These are phyloP conservation scores for Turdus rufiventris DNA, from an alignment of 2,113 vertebrate genomes.

Conservation along the genomic window DNA sequence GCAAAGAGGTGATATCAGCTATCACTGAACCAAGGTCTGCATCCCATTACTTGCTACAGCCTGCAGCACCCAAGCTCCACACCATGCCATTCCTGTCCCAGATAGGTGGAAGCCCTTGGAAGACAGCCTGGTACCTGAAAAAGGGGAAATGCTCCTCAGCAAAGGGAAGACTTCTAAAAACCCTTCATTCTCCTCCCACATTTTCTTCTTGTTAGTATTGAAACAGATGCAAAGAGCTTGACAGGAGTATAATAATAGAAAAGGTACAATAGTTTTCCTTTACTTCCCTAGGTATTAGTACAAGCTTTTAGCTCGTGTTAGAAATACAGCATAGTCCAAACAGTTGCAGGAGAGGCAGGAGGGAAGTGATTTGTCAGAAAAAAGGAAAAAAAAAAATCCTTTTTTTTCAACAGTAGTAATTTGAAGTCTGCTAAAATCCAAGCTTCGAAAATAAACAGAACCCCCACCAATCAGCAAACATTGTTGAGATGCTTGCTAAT, in stretches of 20 bases:
- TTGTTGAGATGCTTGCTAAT: neutral
- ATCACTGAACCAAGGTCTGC: neutral
- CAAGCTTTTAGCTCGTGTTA: neutral
- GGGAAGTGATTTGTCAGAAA: neutral
- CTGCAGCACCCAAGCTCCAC: neutral
- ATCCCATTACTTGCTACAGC: neutral
- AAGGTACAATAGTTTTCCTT: neutral
- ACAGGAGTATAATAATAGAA: neutral
- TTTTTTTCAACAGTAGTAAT: neutral
- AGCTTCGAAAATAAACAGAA: neutral
- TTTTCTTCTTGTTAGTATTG: neutral
- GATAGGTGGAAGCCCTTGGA: neutral
- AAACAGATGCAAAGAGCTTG: neutral
- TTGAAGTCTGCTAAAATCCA: neutral
- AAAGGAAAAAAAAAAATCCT: rapidly evolving
- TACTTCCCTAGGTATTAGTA: neutral
- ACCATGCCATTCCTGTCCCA: neutral
- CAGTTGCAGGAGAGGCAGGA: neutral
- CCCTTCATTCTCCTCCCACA: neutral
- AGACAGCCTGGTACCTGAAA: neutral
- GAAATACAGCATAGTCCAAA: neutral
- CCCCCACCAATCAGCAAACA: neutral
- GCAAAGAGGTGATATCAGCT: neutral
- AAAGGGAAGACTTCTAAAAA: neutral
- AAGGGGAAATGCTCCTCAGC: neutral